Conservation (phyloP, 2,797 vertebrate species). For the Heterohyrax brucei region DNA sequence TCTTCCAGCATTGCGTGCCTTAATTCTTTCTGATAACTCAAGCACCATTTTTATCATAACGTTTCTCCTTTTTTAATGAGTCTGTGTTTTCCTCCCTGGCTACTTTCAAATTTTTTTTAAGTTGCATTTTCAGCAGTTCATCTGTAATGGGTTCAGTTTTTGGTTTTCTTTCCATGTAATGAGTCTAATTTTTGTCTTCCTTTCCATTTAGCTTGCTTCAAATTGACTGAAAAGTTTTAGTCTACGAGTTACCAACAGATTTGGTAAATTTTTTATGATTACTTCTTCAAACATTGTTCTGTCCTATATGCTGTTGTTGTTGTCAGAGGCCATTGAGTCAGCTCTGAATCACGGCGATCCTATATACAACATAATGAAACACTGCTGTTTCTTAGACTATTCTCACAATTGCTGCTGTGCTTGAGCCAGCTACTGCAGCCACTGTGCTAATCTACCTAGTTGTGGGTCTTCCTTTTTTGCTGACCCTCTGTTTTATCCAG, state of each 20-base stretch:
- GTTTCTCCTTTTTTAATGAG: background rate
- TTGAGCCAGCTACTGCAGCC: too few relatives aligned
- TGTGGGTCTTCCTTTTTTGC: too few relatives aligned
- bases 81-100: background rate
- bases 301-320: background rate
- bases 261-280: background rate
- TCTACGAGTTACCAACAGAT: background rate
- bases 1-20: background rate
- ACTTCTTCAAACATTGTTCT: constrained; percentile 17
- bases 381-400: too few relatives aligned
- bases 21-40: constrained; percentile 17
- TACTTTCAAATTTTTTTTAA: background rate
- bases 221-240: background rate
- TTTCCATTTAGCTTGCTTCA: background rate
- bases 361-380: too few relatives aligned
- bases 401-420: too few relatives aligned
- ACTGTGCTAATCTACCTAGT: too few relatives aligned
- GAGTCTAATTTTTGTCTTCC: background rate
- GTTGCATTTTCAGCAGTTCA: background rate
- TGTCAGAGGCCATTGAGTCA: too few relatives aligned
- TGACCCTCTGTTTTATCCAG: too few relatives aligned
- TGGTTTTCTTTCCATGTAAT: background rate
- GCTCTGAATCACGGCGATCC: too few relatives aligned
- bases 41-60: background rate
- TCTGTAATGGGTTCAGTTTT: background rate